These are phyloP conservation scores for Alethe castanea DNA, from an alignment of 2,113 vertebrate genomes.

Conservation along the genomic window DNA sequence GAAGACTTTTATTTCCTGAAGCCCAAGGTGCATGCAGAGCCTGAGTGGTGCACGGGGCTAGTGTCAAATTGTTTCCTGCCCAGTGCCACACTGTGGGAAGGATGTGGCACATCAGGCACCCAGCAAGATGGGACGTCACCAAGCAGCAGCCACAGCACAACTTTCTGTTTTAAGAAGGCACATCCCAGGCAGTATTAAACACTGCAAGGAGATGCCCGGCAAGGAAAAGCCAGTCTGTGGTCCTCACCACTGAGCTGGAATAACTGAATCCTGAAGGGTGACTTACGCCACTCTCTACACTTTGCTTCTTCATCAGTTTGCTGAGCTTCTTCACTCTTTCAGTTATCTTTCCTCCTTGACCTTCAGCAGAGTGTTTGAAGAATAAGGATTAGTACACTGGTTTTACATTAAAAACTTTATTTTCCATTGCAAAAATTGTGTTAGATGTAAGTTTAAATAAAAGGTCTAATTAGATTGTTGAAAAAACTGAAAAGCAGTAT, in stretches of 20 bases:
- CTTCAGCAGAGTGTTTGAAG: not conserved
- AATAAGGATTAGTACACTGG: not conserved
- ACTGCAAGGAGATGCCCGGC: not conserved
- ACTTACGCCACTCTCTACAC: accelerated
- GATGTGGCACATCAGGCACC: accelerated
- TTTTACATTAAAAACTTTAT: not conserved
- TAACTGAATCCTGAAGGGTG: not conserved
- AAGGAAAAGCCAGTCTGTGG: not conserved
- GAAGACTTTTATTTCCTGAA: not conserved
- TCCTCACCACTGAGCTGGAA: not conserved
- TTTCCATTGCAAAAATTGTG: not conserved
- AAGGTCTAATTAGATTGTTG: not conserved
- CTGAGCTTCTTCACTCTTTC: not conserved
- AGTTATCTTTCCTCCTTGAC: not conserved
- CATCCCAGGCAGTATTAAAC: not conserved
- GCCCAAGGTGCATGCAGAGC: not conserved
- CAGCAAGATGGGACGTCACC: not conserved
- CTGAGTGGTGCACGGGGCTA: not conserved
- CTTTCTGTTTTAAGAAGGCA: not conserved
- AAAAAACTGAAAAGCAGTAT: not conserved
- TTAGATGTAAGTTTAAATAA: not conserved
- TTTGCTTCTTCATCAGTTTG: not conserved
- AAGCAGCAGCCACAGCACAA: not conserved
- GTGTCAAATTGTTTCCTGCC: not conserved
- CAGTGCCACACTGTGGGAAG: not conserved